Percentiles rank a stretch among this genome's conserved stretches.
phyloP scores from a whole-genome alignment of 2,113 vertebrate genomes.

The Percopsis transmontana region DNA sequence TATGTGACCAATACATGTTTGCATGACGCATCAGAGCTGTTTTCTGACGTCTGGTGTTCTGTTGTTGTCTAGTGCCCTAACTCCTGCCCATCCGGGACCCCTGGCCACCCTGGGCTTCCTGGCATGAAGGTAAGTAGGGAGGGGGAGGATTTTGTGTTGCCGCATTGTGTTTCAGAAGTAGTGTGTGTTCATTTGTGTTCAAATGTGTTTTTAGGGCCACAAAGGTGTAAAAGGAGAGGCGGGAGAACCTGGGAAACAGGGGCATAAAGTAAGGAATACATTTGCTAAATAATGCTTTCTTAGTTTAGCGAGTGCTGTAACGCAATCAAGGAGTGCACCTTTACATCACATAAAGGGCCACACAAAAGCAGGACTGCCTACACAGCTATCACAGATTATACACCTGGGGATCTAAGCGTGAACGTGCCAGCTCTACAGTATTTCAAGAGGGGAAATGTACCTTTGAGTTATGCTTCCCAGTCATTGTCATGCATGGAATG shows the following conservation, averaged over 20 bases:
- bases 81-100: constrained; percentile 86
- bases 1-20: background rate
- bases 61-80: constrained; percentile 86
- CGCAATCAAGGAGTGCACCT: no score
- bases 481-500: constrained; percentile 40
- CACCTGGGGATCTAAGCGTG: background rate
- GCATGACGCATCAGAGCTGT: background rate
- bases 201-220: constrained; percentile 82
- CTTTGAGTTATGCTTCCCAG: constrained; percentile 48
- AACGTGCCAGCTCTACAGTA: constrained; percentile 17
- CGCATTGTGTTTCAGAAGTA: background rate
- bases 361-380: constrained; percentile 5
- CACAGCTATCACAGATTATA: constrained; percentile 10
- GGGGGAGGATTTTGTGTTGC: background rate
- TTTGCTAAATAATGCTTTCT: no score
- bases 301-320: no score
- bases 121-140: constrained; percentile 91
- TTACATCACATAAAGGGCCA: constrained; percentile 13
- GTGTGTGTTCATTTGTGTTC: background rate
- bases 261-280: constrained; percentile 88
- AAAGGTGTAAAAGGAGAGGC: constrained; percentile 93
- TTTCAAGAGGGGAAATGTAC: constrained; percentile 48
- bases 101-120: constrained; percentile 91
- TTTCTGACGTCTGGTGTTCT: constrained; percentile 17
- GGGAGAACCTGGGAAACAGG: constrained; percentile 97